Percentiles rank a stretch among this genome's conserved stretches.
These are phyloP conservation scores for Pocillopora verrucosa DNA, from an alignment of 64 coral and sea anemone genomes.

Conservation along the genomic window DNA sequence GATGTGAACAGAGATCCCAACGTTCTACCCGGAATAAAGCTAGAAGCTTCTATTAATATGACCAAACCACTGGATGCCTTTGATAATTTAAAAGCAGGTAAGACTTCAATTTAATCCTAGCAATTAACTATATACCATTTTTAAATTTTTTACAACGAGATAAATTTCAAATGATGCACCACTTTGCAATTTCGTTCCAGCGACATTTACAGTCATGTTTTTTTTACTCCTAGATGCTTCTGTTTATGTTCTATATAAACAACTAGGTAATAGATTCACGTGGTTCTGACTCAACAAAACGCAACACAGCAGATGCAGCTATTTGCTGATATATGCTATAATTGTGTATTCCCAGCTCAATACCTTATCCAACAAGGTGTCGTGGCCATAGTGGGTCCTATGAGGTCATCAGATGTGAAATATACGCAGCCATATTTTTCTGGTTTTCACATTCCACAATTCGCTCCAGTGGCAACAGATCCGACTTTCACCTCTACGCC, in stretches of 20 bases:
- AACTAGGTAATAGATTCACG: too few species aligned
- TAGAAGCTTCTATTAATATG: slow-evolving; percentile 18
- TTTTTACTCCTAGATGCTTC: too few species aligned
- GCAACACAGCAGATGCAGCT: background rate
- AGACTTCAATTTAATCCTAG: background rate
- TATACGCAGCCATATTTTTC: slow-evolving; percentile 76
- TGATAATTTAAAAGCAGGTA: slow-evolving; percentile 55
- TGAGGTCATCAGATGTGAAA: slow-evolving; percentile 70
- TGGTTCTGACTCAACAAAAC: background rate
- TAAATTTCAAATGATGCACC: background rate
- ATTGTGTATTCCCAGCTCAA: slow-evolving; percentile 37
- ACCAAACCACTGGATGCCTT: slow-evolving; percentile 38
- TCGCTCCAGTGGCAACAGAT: slow-evolving; percentile 72
- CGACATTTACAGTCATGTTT: too few species aligned
- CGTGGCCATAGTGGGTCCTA: slow-evolving; percentile 66
- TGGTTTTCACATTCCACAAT: slow-evolving; percentile 73
- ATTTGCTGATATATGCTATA: background rate
- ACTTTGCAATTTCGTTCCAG: too few species aligned
- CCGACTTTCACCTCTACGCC: slow-evolving; percentile 57
- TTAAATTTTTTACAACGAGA: background rate
- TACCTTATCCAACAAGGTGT: slow-evolving; percentile 64
- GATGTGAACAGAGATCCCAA: slow-evolving; percentile 32
- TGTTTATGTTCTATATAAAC: too few species aligned
- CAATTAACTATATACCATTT: too few species aligned
- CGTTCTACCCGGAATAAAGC: slow-evolving; percentile 17